Base-by-base conservation (phyloP, 1,140 invertebrate genomes). In the Drosophila takahashii region DNA sequence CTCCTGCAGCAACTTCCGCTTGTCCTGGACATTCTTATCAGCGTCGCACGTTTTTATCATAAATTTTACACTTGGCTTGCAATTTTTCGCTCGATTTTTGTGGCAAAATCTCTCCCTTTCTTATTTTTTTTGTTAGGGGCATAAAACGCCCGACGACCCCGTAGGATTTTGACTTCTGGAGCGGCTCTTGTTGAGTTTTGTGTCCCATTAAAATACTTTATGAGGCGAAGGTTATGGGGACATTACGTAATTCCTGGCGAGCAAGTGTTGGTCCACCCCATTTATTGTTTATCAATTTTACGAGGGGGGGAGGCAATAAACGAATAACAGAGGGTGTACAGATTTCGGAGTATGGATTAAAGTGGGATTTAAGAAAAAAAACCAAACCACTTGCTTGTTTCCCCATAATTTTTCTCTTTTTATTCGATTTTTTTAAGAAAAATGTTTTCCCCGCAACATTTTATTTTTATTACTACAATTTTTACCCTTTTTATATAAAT, bases 41-140 rank as follows among this genome's bases (percentile, higher is more conserved):
- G 62, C 50, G 62, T 81, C 59, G 77, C 81, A 85, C 81, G 81
- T 86, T 85, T 86, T 85, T 86, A 85, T 86, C 81, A 85, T 85
- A 86, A 86, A 85, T 85, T 86, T 86, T 77, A 85, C 81, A 85
- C 81, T 77, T 67, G 34, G 81, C 72, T 80, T 73, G 81, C 81
- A 85, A 77, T 74, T 47, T 51, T 72, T 39, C 27, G 32, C 58
- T 16, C 70, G 36, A 61, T 53, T 72, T 61, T 53, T 71, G 67
- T 52, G 27, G 10, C 32, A 42, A 22, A 56, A 48, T 57, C n/a
- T n/a, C n/a, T n/a, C n/a, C n/a, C 26, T 42, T 41, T 16, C 8
- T 16, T 41, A 7, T 41, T 15, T 41, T 27, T 27, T 16, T 27
- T 18, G 53, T 18, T n/a, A 5, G 16, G 26, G 45, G 56, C 69